A percentile compares a stretch with the other conserved stretches of the same genome.
These are phyloP conservation scores for Aporophyla lueneburgensis DNA, from an alignment of 2,888 invertebrate genomes.

Conservation along the genomic window DNA sequence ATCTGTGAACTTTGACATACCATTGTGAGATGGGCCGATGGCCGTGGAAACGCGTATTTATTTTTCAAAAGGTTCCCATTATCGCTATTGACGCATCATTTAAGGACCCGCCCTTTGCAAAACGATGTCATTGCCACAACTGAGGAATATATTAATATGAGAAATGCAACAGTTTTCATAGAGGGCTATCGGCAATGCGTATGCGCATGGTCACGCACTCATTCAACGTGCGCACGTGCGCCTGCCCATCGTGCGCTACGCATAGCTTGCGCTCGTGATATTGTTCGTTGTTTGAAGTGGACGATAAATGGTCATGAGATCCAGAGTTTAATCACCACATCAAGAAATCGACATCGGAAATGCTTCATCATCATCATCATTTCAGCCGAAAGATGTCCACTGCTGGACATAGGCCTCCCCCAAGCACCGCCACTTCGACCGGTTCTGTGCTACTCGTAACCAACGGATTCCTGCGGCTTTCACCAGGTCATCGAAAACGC, in stretches of 20 bases:
- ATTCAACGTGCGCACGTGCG: slow-evolving; percentile 35
- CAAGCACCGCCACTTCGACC: too few species aligned
- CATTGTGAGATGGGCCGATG: slow-evolving; percentile 2
- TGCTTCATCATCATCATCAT: too few species aligned
- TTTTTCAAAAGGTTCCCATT: slow-evolving; percentile 12
- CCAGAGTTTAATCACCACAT: neutral
- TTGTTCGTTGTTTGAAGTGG: neutral
- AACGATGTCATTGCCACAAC: slow-evolving; percentile 55
- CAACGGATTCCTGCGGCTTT: too few species aligned
- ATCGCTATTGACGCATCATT: slow-evolving; percentile 1
- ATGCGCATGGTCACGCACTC: slow-evolving; percentile 44
- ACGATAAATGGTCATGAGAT: neutral
- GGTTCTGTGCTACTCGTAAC: too few species aligned
- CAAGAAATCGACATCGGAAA: neutral
- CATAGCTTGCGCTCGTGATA: slow-evolving; percentile 11
- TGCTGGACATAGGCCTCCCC: too few species aligned
- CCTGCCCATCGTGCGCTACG: slow-evolving; percentile 26
- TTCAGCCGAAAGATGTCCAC: too few species aligned
- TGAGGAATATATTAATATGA: slow-evolving; percentile 5
- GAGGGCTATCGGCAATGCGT: slow-evolving; percentile 55
- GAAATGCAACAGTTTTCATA: slow-evolving; percentile 35
- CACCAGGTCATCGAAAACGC: too few species aligned
- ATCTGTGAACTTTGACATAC: slow-evolving; percentile 19
- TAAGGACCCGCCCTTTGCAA: slow-evolving; percentile 43
- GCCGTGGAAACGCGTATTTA: slow-evolving; percentile 21